Base-by-base conservation (phyloP, 2,113 vertebrate genomes). In the Zootoca vivipara region DNA sequence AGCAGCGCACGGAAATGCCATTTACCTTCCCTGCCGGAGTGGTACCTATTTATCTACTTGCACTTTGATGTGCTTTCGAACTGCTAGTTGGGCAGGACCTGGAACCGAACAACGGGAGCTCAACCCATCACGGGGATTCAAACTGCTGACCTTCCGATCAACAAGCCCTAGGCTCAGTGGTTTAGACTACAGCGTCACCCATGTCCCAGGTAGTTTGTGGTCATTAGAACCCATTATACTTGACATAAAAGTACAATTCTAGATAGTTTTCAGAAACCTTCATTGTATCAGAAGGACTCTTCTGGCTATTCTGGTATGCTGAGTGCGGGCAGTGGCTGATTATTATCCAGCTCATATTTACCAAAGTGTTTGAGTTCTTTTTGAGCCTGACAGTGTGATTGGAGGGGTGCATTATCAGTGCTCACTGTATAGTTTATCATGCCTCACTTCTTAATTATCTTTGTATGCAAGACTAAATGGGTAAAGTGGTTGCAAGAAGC, bases 401-500 rank as follows among this genome's bases (percentile, higher is more conserved):
- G 81, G 83, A 78, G 69, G 33, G 20, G 28, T 78, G 85, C 3
- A 0, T 87, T 75, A 73, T 58, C 91, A 90, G 89, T 77, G 33
- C 70, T 65, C 0, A 10, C n/a, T 78, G 62, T n/a, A 26, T 52
- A 52, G n/a, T 79, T 86, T 79, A 78, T 86, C 58, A 78, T 16
- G 38, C n/a, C 73, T 65, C 58, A 65, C 52, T 65, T 77, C 72
- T 85, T 85, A 85, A 65, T 67, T 85, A 85, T 65, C 18, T 85
- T 65, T 77, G 58, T 78, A 85, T 30, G 69, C 87, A 86, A 79
- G 90, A 86, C 90, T 93, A 86, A 30, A 62, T 65, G 3, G 80
- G 38, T 82, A 91, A 40, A 82, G n/a, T 52, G 5, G 81, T 90
- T 85, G 1, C 70, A 64, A 62, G 89, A 46, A 89, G 94, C 91